Conservation (phyloP, 2,888 invertebrate genomes). For the Yponomeuta cagnagella region DNA sequence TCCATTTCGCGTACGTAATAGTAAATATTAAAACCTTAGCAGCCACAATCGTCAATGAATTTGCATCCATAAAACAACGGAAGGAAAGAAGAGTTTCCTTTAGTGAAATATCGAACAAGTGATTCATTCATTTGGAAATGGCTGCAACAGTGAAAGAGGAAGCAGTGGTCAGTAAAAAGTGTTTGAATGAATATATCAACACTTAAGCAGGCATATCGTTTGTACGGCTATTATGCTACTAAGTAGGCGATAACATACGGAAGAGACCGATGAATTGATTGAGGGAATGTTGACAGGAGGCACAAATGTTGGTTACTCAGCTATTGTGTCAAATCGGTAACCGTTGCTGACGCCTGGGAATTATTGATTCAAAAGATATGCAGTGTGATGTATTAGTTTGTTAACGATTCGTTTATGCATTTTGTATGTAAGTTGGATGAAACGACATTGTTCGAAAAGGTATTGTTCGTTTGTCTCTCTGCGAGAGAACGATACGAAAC, state of each 20-base stretch:
- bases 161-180: conserved; percentile 46
- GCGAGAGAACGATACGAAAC: not conserved
- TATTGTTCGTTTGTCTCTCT: not conserved
- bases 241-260: conserved; percentile 29
- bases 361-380: conserved; percentile 1
- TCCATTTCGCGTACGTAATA: conserved; percentile 67
- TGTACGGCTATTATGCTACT: conserved; percentile 48
- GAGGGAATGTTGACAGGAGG: conserved; percentile 40
- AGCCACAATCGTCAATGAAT: not conserved
- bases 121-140: conserved; percentile 60
- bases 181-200: conserved; percentile 35
- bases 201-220: conserved; percentile 32
- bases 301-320: conserved; percentile 44
- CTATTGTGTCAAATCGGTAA: conserved; percentile 48
- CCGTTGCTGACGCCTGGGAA: conserved; percentile 21
- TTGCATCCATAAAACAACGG: conserved; percentile 7
- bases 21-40: not conserved
- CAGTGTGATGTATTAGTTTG: conserved; percentile 14
- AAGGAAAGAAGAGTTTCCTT: conserved; percentile 14
- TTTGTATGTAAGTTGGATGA: not conserved
- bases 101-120: not conserved
- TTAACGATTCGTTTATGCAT: conserved; percentile 4
- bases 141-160: conserved; percentile 36
- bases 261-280: conserved; percentile 46
- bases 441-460: not conserved